Conservation (phyloP, 1,140 invertebrate genomes). For the Drosophila parabipectinata region DNA sequence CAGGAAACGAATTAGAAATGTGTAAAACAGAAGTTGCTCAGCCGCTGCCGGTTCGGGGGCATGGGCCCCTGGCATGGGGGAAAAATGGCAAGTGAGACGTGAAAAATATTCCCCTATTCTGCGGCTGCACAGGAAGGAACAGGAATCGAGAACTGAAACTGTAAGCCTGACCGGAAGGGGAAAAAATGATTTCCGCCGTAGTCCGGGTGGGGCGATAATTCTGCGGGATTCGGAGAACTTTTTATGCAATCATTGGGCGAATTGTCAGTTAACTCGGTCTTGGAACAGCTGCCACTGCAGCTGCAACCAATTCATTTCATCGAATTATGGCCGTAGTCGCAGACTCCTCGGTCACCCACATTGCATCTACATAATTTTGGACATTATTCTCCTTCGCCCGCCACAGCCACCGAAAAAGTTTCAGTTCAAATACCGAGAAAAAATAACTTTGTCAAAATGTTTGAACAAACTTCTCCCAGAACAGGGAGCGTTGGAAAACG, state of each 20-base stretch:
- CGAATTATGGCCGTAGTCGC: conserved; percentile 61
- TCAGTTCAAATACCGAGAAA: conserved; percentile 32
- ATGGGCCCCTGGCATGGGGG: conserved; percentile 4
- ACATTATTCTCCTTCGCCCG: conserved; percentile 49
- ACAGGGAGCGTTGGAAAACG: conserved; percentile 11
- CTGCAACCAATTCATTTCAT: conserved; percentile 52
- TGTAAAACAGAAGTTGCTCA: conserved; percentile 79
- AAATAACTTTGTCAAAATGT: conserved; percentile 75
- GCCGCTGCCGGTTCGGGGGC: conserved; percentile 28
- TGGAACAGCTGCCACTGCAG: conserved; percentile 39
- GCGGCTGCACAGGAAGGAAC: conserved; percentile 33
- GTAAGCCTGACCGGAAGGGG: conserved; percentile 50
- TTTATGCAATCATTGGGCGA: conserved; percentile 68
- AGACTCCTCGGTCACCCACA: conserved; percentile 19
- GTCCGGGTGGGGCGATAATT: conserved; percentile 63
- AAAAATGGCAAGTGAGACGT: conserved; percentile 53
- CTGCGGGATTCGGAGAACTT: conserved; percentile 50
- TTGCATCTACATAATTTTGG: conserved; percentile 57
- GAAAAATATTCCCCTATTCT: conserved; percentile 44
- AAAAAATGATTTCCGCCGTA: conserved; percentile 70
- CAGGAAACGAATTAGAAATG: conserved; percentile 78
- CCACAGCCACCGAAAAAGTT: conserved; percentile 37
- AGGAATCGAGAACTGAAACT: conserved; percentile 37
- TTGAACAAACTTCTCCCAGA: conserved; percentile 53
- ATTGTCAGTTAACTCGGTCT: conserved; percentile 65